These are phyloP conservation scores for Sminthurinus aureus DNA, from an alignment of 2,888 invertebrate species.

Conservation along the genomic window DNA sequence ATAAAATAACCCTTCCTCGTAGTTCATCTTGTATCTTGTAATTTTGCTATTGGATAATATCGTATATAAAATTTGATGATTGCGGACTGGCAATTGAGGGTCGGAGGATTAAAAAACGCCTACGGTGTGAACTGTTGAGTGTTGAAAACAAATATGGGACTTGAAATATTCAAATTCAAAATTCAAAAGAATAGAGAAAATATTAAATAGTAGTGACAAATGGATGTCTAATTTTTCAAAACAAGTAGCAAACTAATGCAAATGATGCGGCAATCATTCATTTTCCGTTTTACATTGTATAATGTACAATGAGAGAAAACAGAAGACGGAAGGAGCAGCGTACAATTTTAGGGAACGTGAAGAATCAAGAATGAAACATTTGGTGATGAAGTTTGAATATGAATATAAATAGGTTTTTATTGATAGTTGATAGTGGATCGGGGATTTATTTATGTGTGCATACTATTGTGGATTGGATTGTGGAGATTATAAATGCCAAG, in stretches of 20 bases:
- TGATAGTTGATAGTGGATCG: too few relatives aligned
- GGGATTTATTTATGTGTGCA: not conserved
- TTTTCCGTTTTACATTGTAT: not conserved
- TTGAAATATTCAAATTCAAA: too few relatives aligned
- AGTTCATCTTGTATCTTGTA: too few relatives aligned
- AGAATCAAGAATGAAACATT: slow-evolving; percentile 8
- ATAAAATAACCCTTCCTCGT: too few relatives aligned
- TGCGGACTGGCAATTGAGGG: too few relatives aligned
- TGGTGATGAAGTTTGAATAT: slow-evolving; percentile 30
- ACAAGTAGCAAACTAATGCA: not conserved
- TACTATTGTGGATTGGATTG: too few relatives aligned
- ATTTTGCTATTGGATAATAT: too few relatives aligned
- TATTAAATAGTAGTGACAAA: not conserved
- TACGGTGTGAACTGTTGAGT: too few relatives aligned
- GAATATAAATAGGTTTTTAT: slow-evolving; percentile 22
- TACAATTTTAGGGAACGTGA: not conserved
- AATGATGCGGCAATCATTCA: not conserved
- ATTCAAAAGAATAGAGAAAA: too few relatives aligned
- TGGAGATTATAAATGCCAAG: not conserved
- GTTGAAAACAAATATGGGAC: too few relatives aligned
- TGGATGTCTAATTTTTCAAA: not conserved
- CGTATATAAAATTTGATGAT: too few relatives aligned
- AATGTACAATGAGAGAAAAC: not conserved
- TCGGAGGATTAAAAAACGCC: too few relatives aligned
- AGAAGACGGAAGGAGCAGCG: not conserved